Evolutionary conservation across 2,888 invertebrate species (phyloP).

Genomic region (Acronicta psi): DNA sequence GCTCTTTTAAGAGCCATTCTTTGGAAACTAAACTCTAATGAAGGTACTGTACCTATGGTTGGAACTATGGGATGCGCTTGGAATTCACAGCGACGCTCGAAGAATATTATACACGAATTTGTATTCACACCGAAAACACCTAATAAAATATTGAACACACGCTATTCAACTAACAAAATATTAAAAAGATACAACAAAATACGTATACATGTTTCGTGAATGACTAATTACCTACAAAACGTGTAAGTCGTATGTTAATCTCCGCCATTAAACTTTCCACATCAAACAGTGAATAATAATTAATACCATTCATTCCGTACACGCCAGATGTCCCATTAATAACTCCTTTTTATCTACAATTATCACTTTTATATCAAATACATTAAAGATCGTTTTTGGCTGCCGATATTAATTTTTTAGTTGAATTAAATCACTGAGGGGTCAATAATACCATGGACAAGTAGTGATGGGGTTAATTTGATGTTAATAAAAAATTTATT

Average conservation of each 20-base stretch:
- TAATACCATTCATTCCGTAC: constrained; percentile 26
- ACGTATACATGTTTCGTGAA: constrained; percentile 23
- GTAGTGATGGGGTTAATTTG: constrained; percentile 51
- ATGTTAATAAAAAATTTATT: constrained; percentile 34
- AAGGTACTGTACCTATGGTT: background rate
- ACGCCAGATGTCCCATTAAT: constrained; percentile 25
- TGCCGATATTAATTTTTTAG: constrained; percentile 1
- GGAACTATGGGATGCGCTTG: background rate
- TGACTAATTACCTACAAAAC: constrained; percentile 39
- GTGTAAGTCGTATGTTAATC: constrained; percentile 34
- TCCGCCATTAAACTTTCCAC: constrained; percentile 34
- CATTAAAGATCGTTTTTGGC: constrained; percentile 12
- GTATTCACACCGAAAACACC: background rate
- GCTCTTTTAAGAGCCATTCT: too few species aligned
- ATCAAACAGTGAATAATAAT: constrained; percentile 41
- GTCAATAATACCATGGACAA: constrained; percentile 39
- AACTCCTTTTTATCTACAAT: background rate
- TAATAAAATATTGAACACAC: constrained; percentile 9
- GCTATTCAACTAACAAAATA: constrained; percentile 7
- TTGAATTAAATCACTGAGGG: constrained; percentile 30
- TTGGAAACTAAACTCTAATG: too few species aligned
- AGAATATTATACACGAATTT: background rate
- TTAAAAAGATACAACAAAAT: constrained; percentile 19
- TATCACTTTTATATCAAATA: background rate
- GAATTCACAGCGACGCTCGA: background rate